Conservation (phyloP, 2,797 vertebrate genomes). For the Sardinella longiceps region DNA sequence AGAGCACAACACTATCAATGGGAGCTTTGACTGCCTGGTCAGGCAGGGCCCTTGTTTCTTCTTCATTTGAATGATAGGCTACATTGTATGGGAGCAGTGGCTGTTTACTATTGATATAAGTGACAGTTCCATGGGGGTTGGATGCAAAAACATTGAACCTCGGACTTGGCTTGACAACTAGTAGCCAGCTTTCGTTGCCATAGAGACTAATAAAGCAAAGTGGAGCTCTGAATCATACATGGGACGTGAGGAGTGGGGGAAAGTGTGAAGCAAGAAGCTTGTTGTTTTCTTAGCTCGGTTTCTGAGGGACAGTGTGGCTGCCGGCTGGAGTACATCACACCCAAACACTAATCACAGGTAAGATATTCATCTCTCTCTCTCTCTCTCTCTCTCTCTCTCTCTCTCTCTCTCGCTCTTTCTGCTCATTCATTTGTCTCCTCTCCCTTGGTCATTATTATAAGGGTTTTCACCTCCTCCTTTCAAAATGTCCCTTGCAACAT, state of each 20-base stretch:
- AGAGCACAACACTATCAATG: conserved; percentile 45
- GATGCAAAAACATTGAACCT: conserved; percentile 17
- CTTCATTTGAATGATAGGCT: conserved; percentile 42
- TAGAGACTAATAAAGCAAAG: conserved; percentile 35
- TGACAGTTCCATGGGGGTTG: background rate
- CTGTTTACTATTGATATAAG: conserved; percentile 9
- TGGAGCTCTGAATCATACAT: conserved; percentile 14
- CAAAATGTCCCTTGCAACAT: background rate
- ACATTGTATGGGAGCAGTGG: conserved; percentile 39
- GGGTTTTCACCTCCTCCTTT: conserved; percentile 18
- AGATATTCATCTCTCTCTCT: conserved; percentile 22
- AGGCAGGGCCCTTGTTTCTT: conserved; percentile 50
- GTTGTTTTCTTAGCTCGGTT: background rate
- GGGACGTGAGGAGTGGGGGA: conserved; percentile 21
- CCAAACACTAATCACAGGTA: conserved; percentile 37
- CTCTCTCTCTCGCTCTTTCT: conserved; percentile 9
- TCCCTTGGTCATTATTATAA: conserved; percentile 33
- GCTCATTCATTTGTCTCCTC: conserved; percentile 9
- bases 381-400: background rate
- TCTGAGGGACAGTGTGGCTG: background rate
- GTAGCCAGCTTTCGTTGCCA: conserved; percentile 33
- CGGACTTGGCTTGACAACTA: conserved; percentile 18
- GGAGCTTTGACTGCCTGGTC: conserved; percentile 46
- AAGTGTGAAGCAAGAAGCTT: conserved; percentile 12
- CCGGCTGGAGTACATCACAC: conserved; percentile 4